Percentiles rank a stretch among this genome's conserved stretches.
Conservation (phyloP, 2,797 vertebrate species). For the Limnodromus scolopaceus region DNA sequence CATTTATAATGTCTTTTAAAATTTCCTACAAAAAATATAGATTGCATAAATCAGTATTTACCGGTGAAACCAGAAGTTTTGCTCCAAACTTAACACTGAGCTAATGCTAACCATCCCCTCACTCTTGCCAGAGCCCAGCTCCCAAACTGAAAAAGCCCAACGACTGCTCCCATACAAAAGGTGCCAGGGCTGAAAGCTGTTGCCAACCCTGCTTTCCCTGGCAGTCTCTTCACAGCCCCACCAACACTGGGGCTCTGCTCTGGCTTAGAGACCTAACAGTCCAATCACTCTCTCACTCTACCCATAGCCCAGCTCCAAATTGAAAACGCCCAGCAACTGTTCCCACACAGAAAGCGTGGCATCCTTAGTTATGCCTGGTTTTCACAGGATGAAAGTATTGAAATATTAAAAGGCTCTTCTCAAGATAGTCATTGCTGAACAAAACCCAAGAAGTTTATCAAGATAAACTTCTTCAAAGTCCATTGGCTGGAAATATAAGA, state of each 20-base stretch:
- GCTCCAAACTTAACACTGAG: background rate
- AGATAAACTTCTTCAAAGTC: too few species aligned
- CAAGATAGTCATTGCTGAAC: background rate
- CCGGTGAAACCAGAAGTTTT: background rate
- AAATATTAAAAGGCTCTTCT: background rate
- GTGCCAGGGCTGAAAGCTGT: background rate
- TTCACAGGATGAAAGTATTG: background rate
- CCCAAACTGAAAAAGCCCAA: background rate
- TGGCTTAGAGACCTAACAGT: background rate
- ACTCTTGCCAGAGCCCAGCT: background rate
- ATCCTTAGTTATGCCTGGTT: background rate
- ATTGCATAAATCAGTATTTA: background rate
- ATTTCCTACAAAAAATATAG: background rate
- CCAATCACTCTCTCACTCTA: background rate
- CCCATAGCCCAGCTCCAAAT: background rate
- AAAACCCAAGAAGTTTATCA: background rate
- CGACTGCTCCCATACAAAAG: background rate
- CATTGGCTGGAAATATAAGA: too few species aligned
- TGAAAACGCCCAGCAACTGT: background rate
- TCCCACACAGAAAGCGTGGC: background rate
- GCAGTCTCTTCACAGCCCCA: background rate
- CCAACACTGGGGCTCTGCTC: background rate
- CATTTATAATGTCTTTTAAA: background rate
- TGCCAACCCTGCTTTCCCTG: background rate
- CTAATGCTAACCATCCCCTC: background rate